A percentile compares a stretch with the other conserved stretches of the same genome.
phyloP scores from a whole-genome alignment of 2,797 vertebrate species.

The Craterocephalus amniculus region DNA sequence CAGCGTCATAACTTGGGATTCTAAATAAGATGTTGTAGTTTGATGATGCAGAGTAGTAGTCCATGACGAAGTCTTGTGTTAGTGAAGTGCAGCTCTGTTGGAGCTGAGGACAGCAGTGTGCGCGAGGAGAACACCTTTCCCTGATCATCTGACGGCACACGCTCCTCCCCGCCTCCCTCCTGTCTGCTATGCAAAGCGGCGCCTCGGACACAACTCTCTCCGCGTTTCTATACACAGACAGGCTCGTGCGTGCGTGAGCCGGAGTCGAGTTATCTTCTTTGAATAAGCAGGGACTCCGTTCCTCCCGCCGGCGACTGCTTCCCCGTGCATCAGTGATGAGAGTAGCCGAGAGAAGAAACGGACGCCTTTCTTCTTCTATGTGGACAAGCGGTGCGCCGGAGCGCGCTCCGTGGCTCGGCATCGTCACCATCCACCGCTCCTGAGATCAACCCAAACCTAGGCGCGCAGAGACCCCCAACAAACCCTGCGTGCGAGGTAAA shows the following conservation, averaged over 20 bases:
- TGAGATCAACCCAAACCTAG: slow-evolving; percentile 56
- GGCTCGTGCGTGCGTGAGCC: slow-evolving; percentile 43
- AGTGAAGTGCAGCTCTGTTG: slow-evolving; percentile 3
- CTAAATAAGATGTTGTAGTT: neutral
- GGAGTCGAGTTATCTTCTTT: slow-evolving; percentile 54
- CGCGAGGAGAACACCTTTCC: slow-evolving; percentile 62
- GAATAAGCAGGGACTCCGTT: slow-evolving; percentile 49
- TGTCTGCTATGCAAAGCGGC: slow-evolving; percentile 48
- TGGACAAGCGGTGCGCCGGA: slow-evolving; percentile 66
- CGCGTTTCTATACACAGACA: slow-evolving; percentile 38
- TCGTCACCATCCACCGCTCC: slow-evolving; percentile 46
- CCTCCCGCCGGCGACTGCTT: slow-evolving; percentile 61
- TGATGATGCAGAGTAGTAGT: neutral
- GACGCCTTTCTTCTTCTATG: slow-evolving; percentile 52
- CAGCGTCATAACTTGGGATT: neutral
- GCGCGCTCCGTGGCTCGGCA: slow-evolving; percentile 57
- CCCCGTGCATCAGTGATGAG: slow-evolving; percentile 83
- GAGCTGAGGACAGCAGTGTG: slow-evolving; percentile 31
- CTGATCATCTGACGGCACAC: slow-evolving; percentile 75
- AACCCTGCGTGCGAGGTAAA: slow-evolving; percentile 70
- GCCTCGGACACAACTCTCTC: slow-evolving; percentile 53
- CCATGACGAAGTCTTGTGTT: neutral
- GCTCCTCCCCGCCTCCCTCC: slow-evolving; percentile 73
- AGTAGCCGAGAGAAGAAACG: slow-evolving; percentile 61
- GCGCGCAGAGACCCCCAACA: slow-evolving; percentile 50